phyloP scores from a whole-genome alignment of 2,888 invertebrate genomes.

The Teinopalpus imperialis region DNA sequence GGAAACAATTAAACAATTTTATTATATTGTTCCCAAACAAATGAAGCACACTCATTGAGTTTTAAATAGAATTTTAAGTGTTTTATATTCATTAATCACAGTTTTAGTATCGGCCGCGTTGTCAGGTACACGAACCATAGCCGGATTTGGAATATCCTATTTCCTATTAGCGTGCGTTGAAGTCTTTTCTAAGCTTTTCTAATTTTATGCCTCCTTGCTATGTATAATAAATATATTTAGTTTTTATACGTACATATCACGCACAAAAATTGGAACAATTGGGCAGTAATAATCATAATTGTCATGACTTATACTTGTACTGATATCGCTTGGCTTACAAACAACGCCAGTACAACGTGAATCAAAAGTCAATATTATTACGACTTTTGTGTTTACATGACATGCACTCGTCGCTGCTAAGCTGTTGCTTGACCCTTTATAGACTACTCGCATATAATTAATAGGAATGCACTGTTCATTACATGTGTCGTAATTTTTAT shows the following conservation, averaged over 20 bases:
- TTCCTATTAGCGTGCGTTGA: conserved; percentile 58
- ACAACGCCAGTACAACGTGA: conserved; percentile 9
- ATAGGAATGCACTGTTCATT: too few species aligned
- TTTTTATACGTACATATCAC: background rate
- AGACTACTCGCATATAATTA: background rate
- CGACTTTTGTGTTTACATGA: conserved; percentile 9
- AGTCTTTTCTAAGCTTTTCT: conserved; percentile 57
- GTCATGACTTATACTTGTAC: conserved; percentile 2
- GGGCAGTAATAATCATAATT: conserved; percentile 1
- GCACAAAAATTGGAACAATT: conserved; percentile 13
- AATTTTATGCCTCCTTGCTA: conserved; percentile 8
- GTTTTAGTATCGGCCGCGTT: conserved; percentile 2
- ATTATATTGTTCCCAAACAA: conserved; percentile 12
- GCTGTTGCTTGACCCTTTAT: conserved; percentile 6
- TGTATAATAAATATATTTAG: background rate
- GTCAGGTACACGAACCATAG: background rate
- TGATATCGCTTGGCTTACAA: conserved; percentile 14
- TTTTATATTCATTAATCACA: conserved; percentile 27
- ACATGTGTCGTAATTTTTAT: too few species aligned
- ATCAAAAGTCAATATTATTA: conserved; percentile 23
- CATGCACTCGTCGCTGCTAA: background rate
- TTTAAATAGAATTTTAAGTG: conserved; percentile 17
- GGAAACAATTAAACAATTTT: conserved; percentile 21
- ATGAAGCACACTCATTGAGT: conserved; percentile 15
- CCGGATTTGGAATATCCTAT: background rate